Percentiles rank a stretch among this genome's conserved stretches.
Conservation (phyloP, 2,113 vertebrate genomes). For the Calypte anna region DNA sequence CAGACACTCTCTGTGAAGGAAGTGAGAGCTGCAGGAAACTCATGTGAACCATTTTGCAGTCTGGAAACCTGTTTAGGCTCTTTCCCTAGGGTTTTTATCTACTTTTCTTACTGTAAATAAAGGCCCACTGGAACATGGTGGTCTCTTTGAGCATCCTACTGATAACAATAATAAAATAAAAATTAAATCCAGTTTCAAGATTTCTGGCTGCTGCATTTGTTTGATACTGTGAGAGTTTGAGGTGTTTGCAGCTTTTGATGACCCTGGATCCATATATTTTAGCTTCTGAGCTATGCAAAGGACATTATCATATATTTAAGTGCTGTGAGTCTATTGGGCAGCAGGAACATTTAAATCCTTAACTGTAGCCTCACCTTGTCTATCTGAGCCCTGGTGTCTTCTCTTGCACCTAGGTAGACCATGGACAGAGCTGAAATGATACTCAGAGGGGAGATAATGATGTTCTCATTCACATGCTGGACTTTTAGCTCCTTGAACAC, state of each 20-base stretch:
- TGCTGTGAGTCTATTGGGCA: background rate
- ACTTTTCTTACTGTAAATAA: background rate
- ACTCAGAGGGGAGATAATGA: slow-evolving; percentile 85
- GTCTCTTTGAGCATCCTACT: background rate
- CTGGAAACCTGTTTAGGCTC: background rate
- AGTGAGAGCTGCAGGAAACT: background rate
- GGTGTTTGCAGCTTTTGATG: background rate
- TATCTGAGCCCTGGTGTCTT: slow-evolving; percentile 83
- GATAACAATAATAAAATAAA: background rate
- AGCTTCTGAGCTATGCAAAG: background rate
- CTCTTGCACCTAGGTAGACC: slow-evolving; percentile 82
- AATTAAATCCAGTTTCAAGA: background rate
- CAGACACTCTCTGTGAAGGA: background rate
- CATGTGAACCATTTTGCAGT: background rate
- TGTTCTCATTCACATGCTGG: slow-evolving; percentile 65
- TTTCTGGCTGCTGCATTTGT: background rate
- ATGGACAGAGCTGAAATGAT: slow-evolving; percentile 84
- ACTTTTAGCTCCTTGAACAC: slow-evolving; percentile 80
- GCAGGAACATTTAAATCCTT: background rate
- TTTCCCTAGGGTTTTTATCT: background rate
- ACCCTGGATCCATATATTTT: background rate
- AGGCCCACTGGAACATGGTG: background rate
- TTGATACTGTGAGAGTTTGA: background rate
- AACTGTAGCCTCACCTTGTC: slow-evolving; percentile 78
- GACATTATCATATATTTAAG: background rate